Percentiles rank a stretch among this genome's conserved stretches.
Evolutionary conservation across 2,113 vertebrate genomes (phyloP).

Genomic region (Alligator sinensis): DNA sequence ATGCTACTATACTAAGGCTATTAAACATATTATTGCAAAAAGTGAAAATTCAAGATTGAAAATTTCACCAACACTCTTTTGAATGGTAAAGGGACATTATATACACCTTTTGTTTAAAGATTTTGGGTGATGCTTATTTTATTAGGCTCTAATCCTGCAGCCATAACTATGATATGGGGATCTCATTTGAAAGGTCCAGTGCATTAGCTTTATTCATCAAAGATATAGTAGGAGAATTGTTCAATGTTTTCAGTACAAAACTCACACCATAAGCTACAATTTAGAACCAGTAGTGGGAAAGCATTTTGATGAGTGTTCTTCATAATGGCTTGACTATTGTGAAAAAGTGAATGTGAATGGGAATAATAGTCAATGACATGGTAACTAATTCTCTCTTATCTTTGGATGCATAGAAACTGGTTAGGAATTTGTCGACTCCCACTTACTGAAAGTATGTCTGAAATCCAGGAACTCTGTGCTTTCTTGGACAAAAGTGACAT

Average conservation of each 20-base stretch:
- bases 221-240: background rate
- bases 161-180: background rate
- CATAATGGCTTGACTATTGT: background rate
- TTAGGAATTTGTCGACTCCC: constrained; percentile 74
- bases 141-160: background rate
- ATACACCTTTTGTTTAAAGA: background rate
- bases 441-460: constrained; percentile 66
- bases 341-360: background rate
- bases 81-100: no score
- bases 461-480: constrained; percentile 74
- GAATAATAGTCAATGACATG: background rate
- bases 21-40: background rate
- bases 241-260: background rate
- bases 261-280: background rate
- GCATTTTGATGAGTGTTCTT: background rate
- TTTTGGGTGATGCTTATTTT: background rate
- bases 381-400: background rate
- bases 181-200: background rate
- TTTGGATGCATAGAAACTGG: constrained; percentile 72
- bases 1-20: background rate
- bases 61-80: no score
- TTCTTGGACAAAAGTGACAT: constrained; percentile 75
- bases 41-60: background rate
- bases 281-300: background rate
- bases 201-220: background rate